Conservation (phyloP, 2,113 vertebrate genomes). For the Ifrita kowaldi region DNA sequence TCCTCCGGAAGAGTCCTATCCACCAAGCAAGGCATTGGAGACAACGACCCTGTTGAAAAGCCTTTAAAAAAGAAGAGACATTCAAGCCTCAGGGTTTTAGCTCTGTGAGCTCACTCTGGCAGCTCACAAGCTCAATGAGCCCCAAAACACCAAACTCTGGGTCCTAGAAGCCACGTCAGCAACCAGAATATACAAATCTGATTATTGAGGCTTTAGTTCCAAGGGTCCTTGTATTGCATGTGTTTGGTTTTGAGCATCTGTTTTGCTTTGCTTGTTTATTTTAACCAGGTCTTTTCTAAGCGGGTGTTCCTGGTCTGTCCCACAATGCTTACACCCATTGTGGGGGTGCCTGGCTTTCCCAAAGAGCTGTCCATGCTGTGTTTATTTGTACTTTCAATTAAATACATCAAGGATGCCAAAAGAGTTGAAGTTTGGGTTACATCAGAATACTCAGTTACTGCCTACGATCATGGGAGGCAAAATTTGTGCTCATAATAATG, state of each 20-base stretch:
- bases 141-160: background rate
- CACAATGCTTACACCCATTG: background rate
- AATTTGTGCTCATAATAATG: background rate
- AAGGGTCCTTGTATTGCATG: background rate
- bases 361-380: background rate
- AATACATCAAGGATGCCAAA: background rate
- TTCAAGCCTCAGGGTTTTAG: background rate
- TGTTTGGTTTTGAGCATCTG: background rate
- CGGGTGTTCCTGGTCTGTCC: background rate
- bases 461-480: background rate
- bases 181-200: background rate
- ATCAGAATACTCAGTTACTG: background rate
- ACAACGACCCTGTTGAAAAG: background rate
- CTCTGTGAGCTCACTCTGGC: background rate
- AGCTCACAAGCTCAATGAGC: background rate
- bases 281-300: background rate
- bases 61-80: background rate
- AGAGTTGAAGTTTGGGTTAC: background rate
- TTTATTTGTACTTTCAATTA: background rate
- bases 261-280: background rate
- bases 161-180: accelerated
- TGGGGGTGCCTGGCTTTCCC: background rate
- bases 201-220: background rate
- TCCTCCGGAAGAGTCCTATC: background rate
- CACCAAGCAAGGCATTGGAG: background rate